phyloP scores from a whole-genome alignment of 2,888 invertebrate species.

The Patella pellucida region DNA sequence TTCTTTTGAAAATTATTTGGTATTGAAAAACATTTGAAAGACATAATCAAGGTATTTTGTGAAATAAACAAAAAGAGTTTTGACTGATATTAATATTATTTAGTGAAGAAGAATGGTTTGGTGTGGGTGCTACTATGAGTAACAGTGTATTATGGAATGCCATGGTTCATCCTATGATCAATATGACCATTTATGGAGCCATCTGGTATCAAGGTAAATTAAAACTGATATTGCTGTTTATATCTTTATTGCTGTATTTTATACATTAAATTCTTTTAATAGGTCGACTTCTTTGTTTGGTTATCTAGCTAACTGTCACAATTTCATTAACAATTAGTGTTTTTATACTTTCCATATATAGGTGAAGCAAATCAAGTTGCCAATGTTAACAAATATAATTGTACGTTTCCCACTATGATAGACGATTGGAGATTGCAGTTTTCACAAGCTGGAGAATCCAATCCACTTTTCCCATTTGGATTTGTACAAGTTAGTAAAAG shows the following conservation, averaged over 20 bases:
- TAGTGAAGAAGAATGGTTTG: too few species aligned
- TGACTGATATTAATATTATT: too few species aligned
- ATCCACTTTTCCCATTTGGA: slow-evolving; percentile 60
- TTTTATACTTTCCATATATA: slow-evolving; percentile 22
- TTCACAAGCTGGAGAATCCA: slow-evolving; percentile 45
- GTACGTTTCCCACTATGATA: slow-evolving; percentile 64
- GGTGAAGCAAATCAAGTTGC: slow-evolving; percentile 52
- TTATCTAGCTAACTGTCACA: too few species aligned
- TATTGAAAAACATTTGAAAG: too few species aligned
- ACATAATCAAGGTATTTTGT: too few species aligned
- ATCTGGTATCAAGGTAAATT: slow-evolving; percentile 68
- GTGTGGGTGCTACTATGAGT: slow-evolving; percentile 16
- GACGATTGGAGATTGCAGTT: slow-evolving; percentile 61
- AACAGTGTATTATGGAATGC: slow-evolving; percentile 63
- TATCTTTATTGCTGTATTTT: too few species aligned
- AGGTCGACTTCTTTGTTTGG: too few species aligned
- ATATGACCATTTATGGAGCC: slow-evolving; percentile 63
- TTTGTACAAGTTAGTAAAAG: slow-evolving; percentile 59
- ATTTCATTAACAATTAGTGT: too few species aligned
- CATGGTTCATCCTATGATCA: slow-evolving; percentile 65
- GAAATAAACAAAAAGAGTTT: too few species aligned
- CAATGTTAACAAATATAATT: slow-evolving; percentile 48
- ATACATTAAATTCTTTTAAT: too few species aligned
- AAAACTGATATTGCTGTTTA: too few species aligned
- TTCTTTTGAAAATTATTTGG: too few species aligned